Percentiles rank a stretch among this genome's conserved stretches.
These are phyloP conservation scores for Spilarctia lutea DNA, from an alignment of 2,888 invertebrate species.

Conservation along the genomic window DNA sequence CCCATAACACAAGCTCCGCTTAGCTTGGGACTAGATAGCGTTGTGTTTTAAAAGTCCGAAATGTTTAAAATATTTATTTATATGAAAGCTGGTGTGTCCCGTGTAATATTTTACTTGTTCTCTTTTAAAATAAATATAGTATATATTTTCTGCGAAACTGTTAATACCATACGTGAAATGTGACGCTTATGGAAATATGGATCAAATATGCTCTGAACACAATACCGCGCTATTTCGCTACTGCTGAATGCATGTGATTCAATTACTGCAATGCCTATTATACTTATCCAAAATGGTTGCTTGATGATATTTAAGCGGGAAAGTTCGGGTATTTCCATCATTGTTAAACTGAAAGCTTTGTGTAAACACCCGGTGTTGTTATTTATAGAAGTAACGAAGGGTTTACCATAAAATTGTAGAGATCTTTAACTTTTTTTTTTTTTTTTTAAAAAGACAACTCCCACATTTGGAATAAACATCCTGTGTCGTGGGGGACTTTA, in stretches of 20 bases:
- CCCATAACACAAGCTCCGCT: no score
- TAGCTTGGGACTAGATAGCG: no score
- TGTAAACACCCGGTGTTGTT: not conserved
- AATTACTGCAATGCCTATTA: conserved; percentile 3
- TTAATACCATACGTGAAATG: not conserved
- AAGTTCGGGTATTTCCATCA: not conserved
- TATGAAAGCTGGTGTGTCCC: no score
- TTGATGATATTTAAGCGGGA: not conserved
- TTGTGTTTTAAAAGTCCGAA: no score
- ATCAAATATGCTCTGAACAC: conserved; percentile 1
- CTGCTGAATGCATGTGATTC: not conserved
- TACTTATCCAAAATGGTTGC: conserved; percentile 1
- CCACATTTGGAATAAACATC: no score
- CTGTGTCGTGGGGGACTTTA: no score
- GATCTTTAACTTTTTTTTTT: no score
- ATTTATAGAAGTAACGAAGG: not conserved
- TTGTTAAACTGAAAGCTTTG: not conserved
- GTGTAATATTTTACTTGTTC: no score
- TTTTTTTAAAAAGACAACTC: no score
- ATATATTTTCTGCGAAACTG: not conserved
- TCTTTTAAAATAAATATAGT: not conserved
- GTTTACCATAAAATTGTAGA: not conserved
- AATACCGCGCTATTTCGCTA: not conserved
- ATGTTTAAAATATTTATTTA: no score
- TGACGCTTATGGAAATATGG: not conserved